Conservation (phyloP, 2,888 invertebrate genomes). For the Dorcus hopei region DNA sequence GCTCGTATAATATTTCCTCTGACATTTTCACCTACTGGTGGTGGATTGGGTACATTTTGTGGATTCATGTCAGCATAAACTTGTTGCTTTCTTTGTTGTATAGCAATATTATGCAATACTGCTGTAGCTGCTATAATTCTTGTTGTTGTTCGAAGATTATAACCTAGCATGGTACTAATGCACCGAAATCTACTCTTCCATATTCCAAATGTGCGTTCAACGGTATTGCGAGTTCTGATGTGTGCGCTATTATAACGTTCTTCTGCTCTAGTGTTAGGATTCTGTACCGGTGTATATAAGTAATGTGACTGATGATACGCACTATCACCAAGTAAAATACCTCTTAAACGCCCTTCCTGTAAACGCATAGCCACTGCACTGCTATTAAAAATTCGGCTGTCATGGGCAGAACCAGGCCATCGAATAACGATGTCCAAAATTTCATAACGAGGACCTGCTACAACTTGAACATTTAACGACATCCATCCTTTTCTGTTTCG, state of each 20-base stretch:
- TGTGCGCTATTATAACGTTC: constrained; percentile 18
- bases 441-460: constrained; percentile 12
- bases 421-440: constrained; percentile 18
- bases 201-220: constrained; percentile 21
- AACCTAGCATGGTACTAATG: neutral
- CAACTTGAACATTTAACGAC: constrained; percentile 19
- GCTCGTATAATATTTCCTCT: constrained; percentile 5
- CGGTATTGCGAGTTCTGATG: constrained; percentile 17
- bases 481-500: constrained; percentile 15
- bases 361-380: neutral
- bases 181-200: constrained; percentile 20
- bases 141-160: neutral
- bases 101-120: constrained; percentile 4
- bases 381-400: constrained; percentile 17
- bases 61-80: neutral
- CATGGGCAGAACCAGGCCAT: constrained; percentile 22
- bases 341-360: constrained; percentile 1
- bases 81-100: neutral
- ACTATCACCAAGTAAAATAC: constrained; percentile 4
- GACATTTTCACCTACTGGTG: neutral
- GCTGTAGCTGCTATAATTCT: constrained; percentile 7
- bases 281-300: constrained; percentile 9
- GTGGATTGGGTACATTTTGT: neutral
- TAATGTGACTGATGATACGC: constrained; percentile 5
- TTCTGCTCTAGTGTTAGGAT: constrained; percentile 15